A percentile compares a stretch with the other conserved stretches of the same genome.
These are phyloP conservation scores for Hypomecis atomaria DNA, from an alignment of 2,888 invertebrate species.

Conservation along the genomic window DNA sequence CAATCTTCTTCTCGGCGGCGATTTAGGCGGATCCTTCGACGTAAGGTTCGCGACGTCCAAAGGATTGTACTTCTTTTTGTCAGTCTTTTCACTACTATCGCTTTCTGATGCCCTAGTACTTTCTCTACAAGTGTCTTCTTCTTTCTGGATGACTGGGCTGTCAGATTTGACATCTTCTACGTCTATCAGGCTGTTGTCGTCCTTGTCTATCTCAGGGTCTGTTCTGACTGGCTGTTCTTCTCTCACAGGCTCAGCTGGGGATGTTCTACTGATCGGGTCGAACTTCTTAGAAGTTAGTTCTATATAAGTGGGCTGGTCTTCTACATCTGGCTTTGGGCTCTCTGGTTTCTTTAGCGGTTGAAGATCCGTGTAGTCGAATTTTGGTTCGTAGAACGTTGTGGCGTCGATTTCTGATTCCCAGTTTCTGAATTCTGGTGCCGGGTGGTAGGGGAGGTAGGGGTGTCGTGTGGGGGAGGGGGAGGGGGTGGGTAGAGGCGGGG, in stretches of 20 bases:
- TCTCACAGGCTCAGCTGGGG: constrained; percentile 71
- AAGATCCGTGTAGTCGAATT: constrained; percentile 70
- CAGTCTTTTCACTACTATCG: constrained; percentile 65
- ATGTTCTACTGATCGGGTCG: constrained; percentile 62
- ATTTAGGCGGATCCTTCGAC: constrained; percentile 84
- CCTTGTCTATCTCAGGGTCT: constrained; percentile 80
- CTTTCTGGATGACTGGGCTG: constrained; percentile 57
- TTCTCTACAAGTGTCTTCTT: constrained; percentile 50
- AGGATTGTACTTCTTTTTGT: constrained; percentile 84
- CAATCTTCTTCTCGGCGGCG: constrained; percentile 80
- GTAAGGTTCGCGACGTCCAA: constrained; percentile 86
- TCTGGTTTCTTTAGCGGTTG: constrained; percentile 76
- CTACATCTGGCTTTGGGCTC: constrained; percentile 71
- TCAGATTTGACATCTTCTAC: constrained; percentile 78
- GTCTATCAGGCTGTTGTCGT: constrained; percentile 77
- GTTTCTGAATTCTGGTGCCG: constrained; percentile 78
- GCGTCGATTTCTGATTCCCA: constrained; percentile 83
- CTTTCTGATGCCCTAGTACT: constrained; percentile 65
- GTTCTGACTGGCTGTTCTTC: constrained; percentile 74
- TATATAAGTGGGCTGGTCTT: constrained; percentile 79
- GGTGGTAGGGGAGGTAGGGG: constrained; percentile 71
- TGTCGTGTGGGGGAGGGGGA: constrained; percentile 80
- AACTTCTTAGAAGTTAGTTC: constrained; percentile 77
- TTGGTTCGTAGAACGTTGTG: constrained; percentile 77
- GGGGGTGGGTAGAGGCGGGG: constrained; percentile 80